Evolutionary conservation across 2,113 vertebrate genomes (phyloP), one percentile per base, ranked within the genome.

Genomic region (Cyrtonyx montezumae): DNA sequence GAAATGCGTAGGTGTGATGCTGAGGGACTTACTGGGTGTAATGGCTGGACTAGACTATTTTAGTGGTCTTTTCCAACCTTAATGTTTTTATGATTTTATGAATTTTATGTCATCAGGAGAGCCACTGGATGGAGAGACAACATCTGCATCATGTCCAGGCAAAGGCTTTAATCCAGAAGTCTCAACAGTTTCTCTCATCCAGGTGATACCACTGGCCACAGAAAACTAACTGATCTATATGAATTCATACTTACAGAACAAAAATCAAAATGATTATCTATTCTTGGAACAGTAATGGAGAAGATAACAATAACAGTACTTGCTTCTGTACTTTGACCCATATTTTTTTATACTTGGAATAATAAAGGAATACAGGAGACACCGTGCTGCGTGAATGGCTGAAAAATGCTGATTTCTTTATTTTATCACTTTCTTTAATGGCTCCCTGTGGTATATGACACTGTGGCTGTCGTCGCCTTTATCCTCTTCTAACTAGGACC

Each of bases 351-450:
- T 14, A 12, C 20, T 77, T 36, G 20, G 28, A 67, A 59, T 75
- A 81, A 68, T n/a, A 74, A 75, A 78, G n/a, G 23, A 83, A 71
- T 45, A 26, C 13, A 93, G 79, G 43, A 59, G 36, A 77, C n/a
- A 80, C 2, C 62, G 67, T 16, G 34, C 17, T 65, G 11, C 53
- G 43, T 13, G 21, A 83, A 71, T 45, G 80, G 61, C 40, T 76
- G 73, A 46, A 48, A 94, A 95, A 86, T n/a, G 53, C 62, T 68
- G 43, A 68, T 87, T 95, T 90, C 61, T 95, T 78, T 84, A 4
- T 88, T 65, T 43, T 78, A 80, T 68, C 81, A 19, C 43, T 78
- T 86, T 67, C 76, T 68, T 86, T 92, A 90, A 84, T 86, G 69
- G 69, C 76, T 93, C 85, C 71, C 73, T 79, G 76, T 37, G 19